Conservation (phyloP, 2,888 invertebrate genomes). For the Yponomeuta evonymella region DNA sequence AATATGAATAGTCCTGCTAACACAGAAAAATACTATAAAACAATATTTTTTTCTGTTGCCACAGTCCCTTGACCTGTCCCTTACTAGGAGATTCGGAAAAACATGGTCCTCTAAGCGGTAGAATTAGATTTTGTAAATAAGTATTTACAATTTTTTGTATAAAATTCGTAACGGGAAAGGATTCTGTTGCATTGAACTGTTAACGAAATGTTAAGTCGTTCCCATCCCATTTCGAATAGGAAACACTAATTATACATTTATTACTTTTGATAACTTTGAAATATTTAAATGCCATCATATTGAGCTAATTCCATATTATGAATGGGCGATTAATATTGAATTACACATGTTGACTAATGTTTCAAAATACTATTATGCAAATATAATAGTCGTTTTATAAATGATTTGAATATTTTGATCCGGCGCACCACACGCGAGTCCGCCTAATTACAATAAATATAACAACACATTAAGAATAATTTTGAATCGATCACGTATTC, state of each 20-base stretch:
- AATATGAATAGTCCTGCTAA: too few species aligned
- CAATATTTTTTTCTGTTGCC: too few species aligned
- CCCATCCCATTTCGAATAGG: conserved; percentile 39
- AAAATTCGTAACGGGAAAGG: not conserved
- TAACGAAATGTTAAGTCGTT: conserved; percentile 19
- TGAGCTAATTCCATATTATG: conserved; percentile 60
- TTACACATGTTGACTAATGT: conserved; percentile 58
- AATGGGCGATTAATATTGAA: conserved; percentile 67
- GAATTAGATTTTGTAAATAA: too few species aligned
- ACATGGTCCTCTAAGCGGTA: too few species aligned
- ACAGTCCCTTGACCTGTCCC: too few species aligned
- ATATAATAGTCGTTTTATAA: conserved; percentile 72
- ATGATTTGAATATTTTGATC: conserved; percentile 61
- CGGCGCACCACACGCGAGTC: conserved; percentile 48
- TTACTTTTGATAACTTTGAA: conserved; percentile 40
- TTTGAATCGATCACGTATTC: conserved; percentile 63
- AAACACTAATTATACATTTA: conserved; percentile 41
- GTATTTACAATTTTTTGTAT: too few species aligned
- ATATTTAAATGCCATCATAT: conserved; percentile 52
- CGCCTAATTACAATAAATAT: conserved; percentile 71
- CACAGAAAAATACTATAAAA: too few species aligned
- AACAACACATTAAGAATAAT: conserved; percentile 52
- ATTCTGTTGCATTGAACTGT: not conserved
- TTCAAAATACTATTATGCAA: conserved; percentile 68
- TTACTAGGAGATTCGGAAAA: too few species aligned